Evolutionary conservation across 1,140 invertebrate genomes (phyloP).

Genomic region (Lasaia peninsularis): DNA sequence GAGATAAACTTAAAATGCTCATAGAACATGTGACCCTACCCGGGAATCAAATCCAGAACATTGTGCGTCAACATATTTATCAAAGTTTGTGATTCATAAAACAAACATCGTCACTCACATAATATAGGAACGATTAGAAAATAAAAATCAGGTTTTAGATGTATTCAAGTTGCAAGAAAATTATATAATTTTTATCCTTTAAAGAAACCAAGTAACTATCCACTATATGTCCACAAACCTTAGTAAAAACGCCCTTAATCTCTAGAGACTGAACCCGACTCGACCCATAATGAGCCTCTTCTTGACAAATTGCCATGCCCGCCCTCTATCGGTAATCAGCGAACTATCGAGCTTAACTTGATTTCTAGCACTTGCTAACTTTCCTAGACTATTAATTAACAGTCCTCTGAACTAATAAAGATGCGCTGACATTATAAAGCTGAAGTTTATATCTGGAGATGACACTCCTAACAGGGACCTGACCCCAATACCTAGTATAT

Average conservation of each 20-base stretch:
- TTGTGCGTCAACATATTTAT: too few relatives aligned
- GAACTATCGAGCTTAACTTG: constrained; percentile 49
- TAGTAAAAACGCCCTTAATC: constrained; percentile 53
- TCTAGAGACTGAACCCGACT: constrained; percentile 50
- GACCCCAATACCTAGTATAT: too few relatives aligned
- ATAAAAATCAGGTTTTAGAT: too few relatives aligned
- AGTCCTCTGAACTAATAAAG: not conserved
- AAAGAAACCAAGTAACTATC: not conserved
- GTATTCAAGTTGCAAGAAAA: too few relatives aligned
- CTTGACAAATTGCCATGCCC: constrained; percentile 56
- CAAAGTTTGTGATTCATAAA: too few relatives aligned
- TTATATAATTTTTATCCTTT: not conserved
- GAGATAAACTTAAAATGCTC: too few relatives aligned
- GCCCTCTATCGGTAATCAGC: constrained; percentile 60
- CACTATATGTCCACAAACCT: constrained; percentile 31
- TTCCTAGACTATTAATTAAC: constrained; percentile 10
- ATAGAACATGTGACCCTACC: too few relatives aligned
- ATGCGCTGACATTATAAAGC: not conserved
- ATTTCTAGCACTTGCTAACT: constrained; percentile 24
- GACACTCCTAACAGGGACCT: too few relatives aligned
- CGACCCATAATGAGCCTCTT: constrained; percentile 58
- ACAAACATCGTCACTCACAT: too few relatives aligned
- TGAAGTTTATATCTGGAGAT: too few relatives aligned
- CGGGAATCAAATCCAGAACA: too few relatives aligned
- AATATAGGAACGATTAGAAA: too few relatives aligned